Evolutionary conservation across 1,140 invertebrate species (phyloP), one percentile per base, ranked within the genome.

Genomic region (Pogonus chalceus): DNA sequence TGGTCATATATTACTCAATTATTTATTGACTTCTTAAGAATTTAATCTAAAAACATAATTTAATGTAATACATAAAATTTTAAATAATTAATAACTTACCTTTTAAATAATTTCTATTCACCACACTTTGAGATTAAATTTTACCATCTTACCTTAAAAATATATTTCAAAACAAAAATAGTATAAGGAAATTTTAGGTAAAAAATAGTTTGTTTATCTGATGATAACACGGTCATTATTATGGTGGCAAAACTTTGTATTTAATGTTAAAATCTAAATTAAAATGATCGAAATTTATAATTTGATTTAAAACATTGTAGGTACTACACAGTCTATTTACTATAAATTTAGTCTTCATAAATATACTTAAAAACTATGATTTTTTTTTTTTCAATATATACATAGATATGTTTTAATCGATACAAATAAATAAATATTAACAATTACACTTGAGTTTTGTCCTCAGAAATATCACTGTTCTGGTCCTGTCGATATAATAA

Each of bases 261-360:
- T 43, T 43, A 12, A 43, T 12, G 9, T 7, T 43, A 12, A 43
- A 43, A 10, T 18, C 18, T 43, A 43, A 43, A 43, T 43, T 9
- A 43, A 43, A 43, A 43, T 18, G 37, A 43, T 43, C 37, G 37
- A 43, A 43, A 43, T 43, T 43, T 43, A 31, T 43, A 43, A 43
- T 43, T 43, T 43, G 37, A 43, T 43, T 43, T 43, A 43, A 43
- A 43, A 43, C 37, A 43, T 12, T 43, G 37, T 43, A 43, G 37
- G 18, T 43, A 43, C 37, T 43, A 43, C 37, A 43, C 37, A 43
- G 37, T 43, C 37, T 43, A 43, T 43, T 43, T 43, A 18, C 37
- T 43, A 43, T 43, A 43, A 43, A 43, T 43, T 43, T 43, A 43
- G 37, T 43, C 37, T 43, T 43, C 37, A 43, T 43, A 43, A 43